Percentiles rank a stretch among this genome's conserved stretches.
These are phyloP conservation scores for Sebastes hubbsi DNA, from an alignment of 2,797 vertebrate genomes.

Conservation along the genomic window DNA sequence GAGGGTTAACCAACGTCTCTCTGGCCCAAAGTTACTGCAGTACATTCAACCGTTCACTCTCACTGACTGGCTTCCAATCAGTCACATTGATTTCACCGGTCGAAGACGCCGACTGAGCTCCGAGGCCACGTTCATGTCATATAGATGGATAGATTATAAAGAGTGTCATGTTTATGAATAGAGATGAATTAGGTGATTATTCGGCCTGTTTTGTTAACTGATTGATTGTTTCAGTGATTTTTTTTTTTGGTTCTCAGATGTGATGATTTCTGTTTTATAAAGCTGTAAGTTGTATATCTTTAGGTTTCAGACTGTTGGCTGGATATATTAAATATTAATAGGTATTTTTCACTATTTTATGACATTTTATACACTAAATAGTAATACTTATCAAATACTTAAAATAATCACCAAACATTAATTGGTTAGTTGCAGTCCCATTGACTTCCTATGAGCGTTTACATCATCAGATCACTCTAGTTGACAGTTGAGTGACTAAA, in stretches of 20 bases:
- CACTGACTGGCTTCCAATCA: neutral
- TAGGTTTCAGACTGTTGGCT: no score
- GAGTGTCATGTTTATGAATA: neutral
- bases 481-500: no score
- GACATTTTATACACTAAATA: neutral
- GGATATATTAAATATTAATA: no score
- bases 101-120: neutral
- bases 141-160: neutral
- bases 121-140: neutral
- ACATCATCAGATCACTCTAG: no score
- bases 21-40: constrained; percentile 4
- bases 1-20: neutral
- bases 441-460: fast-evolving
- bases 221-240: neutral
- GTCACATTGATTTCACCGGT: neutral
- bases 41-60: constrained; percentile 11
- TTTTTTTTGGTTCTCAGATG: neutral
- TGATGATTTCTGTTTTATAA: neutral
- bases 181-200: neutral
- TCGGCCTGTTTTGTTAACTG: neutral
- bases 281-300: no score
- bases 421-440: neutral
- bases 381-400: neutral
- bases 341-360: neutral
- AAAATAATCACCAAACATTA: no score